These are phyloP conservation scores for Camponotus vicinus DNA, from an alignment of 1,140 invertebrate species.

Conservation along the genomic window DNA sequence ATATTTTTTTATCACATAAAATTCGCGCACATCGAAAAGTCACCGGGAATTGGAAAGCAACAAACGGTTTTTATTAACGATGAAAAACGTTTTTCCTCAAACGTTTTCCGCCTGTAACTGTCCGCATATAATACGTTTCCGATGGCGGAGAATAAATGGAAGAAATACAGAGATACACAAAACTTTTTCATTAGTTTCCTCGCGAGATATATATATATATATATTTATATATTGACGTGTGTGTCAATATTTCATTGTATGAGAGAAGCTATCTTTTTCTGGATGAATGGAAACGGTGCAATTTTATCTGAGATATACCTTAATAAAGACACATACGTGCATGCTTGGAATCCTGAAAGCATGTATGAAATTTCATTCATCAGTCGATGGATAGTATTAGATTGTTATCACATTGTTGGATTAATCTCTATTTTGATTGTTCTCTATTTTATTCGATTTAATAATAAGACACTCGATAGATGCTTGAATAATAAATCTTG, in stretches of 20 bases:
- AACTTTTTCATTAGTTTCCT: constrained; percentile 35
- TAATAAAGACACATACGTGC: neutral
- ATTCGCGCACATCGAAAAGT: constrained; percentile 21
- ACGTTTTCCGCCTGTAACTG: neutral
- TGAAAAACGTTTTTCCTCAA: constrained; percentile 14
- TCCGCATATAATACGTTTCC: constrained; percentile 10
- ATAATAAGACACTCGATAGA: neutral
- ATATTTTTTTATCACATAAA: constrained; percentile 32
- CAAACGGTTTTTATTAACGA: constrained; percentile 36
- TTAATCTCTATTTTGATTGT: neutral
- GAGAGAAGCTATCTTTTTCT: neutral
- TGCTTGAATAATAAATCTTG: constrained; percentile 24
- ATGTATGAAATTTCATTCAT: neutral
- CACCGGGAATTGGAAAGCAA: constrained; percentile 22
- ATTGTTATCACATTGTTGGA: neutral
- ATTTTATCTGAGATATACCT: constrained; percentile 20
- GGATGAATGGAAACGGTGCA: neutral
- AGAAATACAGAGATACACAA: neutral
- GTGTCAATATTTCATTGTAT: constrained; percentile 24
- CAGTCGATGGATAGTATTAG: neutral
- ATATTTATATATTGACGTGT: neutral
- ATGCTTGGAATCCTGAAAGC: neutral
- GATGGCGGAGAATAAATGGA: constrained; percentile 3
- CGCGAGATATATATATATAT: constrained; percentile 6
- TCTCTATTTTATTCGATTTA: neutral